Evolutionary conservation across 2,888 invertebrate genomes (phyloP).

Genomic region (Macropis europaea): DNA sequence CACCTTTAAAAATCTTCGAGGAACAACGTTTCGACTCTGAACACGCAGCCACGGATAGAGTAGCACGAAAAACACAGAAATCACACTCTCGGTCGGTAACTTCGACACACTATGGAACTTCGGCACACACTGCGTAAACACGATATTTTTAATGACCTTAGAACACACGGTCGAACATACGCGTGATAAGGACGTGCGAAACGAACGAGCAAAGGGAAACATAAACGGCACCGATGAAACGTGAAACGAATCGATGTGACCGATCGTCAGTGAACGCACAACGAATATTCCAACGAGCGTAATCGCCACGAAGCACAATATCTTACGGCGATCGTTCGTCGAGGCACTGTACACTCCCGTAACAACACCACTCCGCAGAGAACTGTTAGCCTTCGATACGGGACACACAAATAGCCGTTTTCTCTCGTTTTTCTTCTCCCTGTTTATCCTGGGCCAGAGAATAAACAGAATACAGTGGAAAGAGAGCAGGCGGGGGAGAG

Average conservation of each 20-base stretch:
- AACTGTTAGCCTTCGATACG: conserved; percentile 57
- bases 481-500: conserved; percentile 19
- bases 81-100: conserved; percentile 67
- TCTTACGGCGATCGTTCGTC: conserved; percentile 20
- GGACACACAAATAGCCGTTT: conserved; percentile 52
- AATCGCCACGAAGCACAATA: conserved; percentile 27
- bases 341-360: conserved; percentile 46
- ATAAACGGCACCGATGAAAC: background rate
- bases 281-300: conserved; percentile 33
- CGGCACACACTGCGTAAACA: conserved; percentile 53
- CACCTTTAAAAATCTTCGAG: conserved; percentile 35
- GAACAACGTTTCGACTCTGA: conserved; percentile 31
- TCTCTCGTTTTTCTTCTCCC: conserved; percentile 38
- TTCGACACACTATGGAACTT: conserved; percentile 47
- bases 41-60: conserved; percentile 32
- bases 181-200: background rate
- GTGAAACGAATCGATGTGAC: conserved; percentile 40
- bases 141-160: conserved; percentile 35
- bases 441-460: conserved; percentile 52
- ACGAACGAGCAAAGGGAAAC: background rate
- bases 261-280: conserved; percentile 45
- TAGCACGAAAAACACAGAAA: conserved; percentile 45
- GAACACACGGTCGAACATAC: background rate
- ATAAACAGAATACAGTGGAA: conserved; percentile 56
- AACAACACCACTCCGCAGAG: conserved; percentile 40